phyloP scores from a whole-genome alignment of 2,888 invertebrate genomes.

The Diaperis boleti region DNA sequence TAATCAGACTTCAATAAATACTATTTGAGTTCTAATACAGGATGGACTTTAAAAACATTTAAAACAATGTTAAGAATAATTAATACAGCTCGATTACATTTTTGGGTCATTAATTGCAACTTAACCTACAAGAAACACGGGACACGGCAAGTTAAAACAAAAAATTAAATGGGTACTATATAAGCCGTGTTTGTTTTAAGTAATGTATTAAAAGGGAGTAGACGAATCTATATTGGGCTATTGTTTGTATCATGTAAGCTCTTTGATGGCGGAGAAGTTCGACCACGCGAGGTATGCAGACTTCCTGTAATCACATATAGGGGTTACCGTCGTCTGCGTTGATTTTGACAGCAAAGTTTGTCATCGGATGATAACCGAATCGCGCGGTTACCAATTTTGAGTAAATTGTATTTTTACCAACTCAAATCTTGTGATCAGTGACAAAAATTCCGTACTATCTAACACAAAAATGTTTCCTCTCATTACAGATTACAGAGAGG shows the following conservation, averaged over 20 bases:
- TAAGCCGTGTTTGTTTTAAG: slow-evolving; percentile 87
- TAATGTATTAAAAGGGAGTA: slow-evolving; percentile 88
- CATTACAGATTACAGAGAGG: too few relatives aligned
- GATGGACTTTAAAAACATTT: slow-evolving; percentile 7
- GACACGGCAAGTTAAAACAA: slow-evolving; percentile 36
- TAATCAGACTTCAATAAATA: slow-evolving; percentile 43
- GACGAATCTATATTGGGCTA: slow-evolving; percentile 90
- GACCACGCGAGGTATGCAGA: slow-evolving; percentile 87
- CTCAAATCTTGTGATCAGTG: too few relatives aligned
- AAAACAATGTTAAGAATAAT: slow-evolving; percentile 22
- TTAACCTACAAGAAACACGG: slow-evolving; percentile 19
- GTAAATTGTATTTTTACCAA: too few relatives aligned
- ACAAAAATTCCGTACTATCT: too few relatives aligned
- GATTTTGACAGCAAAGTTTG: too few relatives aligned
- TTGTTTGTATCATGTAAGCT: slow-evolving; percentile 88
- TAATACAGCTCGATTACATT: slow-evolving; percentile 21
- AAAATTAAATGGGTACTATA: slow-evolving; percentile 69
- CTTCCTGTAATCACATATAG: slow-evolving; percentile 74
- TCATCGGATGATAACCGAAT: too few relatives aligned
- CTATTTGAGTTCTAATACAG: slow-evolving; percentile 31
- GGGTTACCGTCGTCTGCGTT: too few relatives aligned
- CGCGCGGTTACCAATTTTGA: too few relatives aligned
- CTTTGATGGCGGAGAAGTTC: slow-evolving; percentile 87
- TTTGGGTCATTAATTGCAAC: slow-evolving; percentile 28
- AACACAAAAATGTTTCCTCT: too few relatives aligned